These are phyloP conservation scores for Chrysomallon squamiferum DNA, from an alignment of 1,140 invertebrate genomes.

Conservation along the genomic window DNA sequence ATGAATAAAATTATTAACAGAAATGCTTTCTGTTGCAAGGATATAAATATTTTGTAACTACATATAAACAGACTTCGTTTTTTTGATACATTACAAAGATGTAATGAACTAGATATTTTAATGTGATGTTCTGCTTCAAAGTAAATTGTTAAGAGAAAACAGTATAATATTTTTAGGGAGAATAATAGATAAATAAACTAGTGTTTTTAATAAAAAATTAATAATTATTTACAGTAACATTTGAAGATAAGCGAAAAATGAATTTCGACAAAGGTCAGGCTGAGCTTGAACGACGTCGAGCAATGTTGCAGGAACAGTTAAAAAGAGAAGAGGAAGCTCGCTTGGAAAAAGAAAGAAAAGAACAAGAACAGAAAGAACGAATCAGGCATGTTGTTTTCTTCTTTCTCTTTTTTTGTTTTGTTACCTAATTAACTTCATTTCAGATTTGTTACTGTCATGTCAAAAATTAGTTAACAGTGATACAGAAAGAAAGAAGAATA, in stretches of 20 bases:
- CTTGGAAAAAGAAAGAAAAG: slow-evolving; percentile 78
- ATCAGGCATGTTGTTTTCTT: slow-evolving; percentile 66
- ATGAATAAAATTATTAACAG: too few species aligned
- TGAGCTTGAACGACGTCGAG: slow-evolving; percentile 89
- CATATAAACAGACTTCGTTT: too few species aligned
- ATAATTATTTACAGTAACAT: slow-evolving; percentile 75
- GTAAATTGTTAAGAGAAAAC: too few species aligned
- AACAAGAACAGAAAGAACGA: slow-evolving; percentile 85
- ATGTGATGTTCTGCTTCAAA: too few species aligned
- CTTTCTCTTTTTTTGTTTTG: neutral
- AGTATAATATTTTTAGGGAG: too few species aligned
- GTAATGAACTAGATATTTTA: too few species aligned
- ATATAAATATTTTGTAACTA: too few species aligned
- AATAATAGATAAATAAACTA: too few species aligned
- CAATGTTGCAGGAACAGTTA: slow-evolving; percentile 74
- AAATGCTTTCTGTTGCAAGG: too few species aligned
- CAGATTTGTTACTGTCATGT: too few species aligned
- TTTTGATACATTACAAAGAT: too few species aligned
- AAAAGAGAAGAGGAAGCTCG: slow-evolving; percentile 62
- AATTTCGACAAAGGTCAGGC: slow-evolving; percentile 98
- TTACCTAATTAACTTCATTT: neutral
- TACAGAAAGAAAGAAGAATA: slow-evolving; percentile 4
- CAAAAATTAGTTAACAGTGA: slow-evolving; percentile 3
- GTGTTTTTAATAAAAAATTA: too few species aligned
- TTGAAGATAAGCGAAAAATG: slow-evolving; percentile 96